Conservation (phyloP, 2,888 invertebrate genomes). For the Itoplectis maculator region DNA sequence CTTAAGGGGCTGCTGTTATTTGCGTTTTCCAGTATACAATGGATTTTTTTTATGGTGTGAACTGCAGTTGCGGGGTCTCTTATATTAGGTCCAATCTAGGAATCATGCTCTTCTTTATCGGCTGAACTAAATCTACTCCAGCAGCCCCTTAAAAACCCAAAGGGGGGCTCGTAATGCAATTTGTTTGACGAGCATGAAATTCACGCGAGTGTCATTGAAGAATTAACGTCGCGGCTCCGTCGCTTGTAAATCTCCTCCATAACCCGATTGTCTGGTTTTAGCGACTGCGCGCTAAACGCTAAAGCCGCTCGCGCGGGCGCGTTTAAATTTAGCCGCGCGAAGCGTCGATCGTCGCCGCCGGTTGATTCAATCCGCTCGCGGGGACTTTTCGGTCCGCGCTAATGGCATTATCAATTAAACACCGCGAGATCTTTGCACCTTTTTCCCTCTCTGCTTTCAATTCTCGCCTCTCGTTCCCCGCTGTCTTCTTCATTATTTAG, state of each 20-base stretch:
- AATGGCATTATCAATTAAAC: constrained; percentile 72
- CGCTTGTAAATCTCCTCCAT: constrained; percentile 65
- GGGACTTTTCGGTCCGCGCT: constrained; percentile 68
- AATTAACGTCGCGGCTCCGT: constrained; percentile 28
- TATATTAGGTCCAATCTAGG: too few relatives aligned
- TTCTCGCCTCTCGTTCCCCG: constrained; percentile 1
- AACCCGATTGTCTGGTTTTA: constrained; percentile 65
- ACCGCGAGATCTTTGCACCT: constrained; percentile 47
- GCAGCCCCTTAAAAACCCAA: background rate
- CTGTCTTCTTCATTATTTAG: constrained; percentile 15
- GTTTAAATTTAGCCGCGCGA: constrained; percentile 66
- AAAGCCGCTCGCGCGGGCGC: too few relatives aligned
- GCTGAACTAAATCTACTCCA: too few relatives aligned
- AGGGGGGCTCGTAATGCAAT: background rate
- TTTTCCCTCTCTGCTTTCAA: background rate
- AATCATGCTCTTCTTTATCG: too few relatives aligned
- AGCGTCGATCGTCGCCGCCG: constrained; percentile 68
- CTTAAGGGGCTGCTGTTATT: too few relatives aligned
- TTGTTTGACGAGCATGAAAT: background rate
- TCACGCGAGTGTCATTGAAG: background rate
- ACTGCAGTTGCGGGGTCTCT: too few relatives aligned
- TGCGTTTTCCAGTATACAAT: too few relatives aligned
- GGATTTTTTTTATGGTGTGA: too few relatives aligned
- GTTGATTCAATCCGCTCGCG: constrained; percentile 70
- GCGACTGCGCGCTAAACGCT: constrained; percentile 57